Conservation (phyloP, 2,113 vertebrate species). For the Megaceryle maxima region DNA sequence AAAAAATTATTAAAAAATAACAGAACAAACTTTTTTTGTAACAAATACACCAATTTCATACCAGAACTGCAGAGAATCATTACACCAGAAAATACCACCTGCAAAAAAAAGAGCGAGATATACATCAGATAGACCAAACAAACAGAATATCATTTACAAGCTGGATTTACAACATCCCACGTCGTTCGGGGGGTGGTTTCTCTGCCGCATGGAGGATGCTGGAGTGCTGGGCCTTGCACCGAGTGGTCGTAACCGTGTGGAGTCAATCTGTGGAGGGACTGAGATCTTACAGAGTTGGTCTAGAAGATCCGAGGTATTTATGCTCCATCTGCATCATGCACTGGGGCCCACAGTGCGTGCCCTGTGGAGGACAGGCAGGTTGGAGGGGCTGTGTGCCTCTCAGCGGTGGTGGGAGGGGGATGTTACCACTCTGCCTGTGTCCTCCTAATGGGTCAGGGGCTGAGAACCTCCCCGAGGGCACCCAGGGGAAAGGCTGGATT, state of each 20-base stretch:
- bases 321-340: neutral
- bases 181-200: constrained; percentile 17
- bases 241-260: neutral
- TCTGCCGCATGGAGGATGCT: constrained; percentile 57
- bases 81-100: constrained; percentile 81
- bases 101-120: constrained; percentile 72
- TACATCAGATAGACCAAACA: constrained; percentile 78
- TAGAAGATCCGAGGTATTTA: constrained; percentile 71
- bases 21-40: constrained; percentile 76
- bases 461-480: neutral
- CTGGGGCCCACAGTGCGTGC: neutral
- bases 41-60: constrained; percentile 86
- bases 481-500: neutral
- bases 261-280: neutral
- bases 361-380: accelerated
- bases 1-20: neutral
- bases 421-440: neutral
- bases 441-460: neutral
- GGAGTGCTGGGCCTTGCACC: neutral
- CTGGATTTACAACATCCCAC: constrained; percentile 66
- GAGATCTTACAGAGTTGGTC: neutral
- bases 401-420: neutral
- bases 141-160: constrained; percentile 78
- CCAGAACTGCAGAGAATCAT: constrained; percentile 80
- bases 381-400: neutral